A percentile compares a stretch with the other conserved stretches of the same genome.
Evolutionary conservation across 2,888 invertebrate species (phyloP).

Genomic region (Eupeodes latifasciatus): DNA sequence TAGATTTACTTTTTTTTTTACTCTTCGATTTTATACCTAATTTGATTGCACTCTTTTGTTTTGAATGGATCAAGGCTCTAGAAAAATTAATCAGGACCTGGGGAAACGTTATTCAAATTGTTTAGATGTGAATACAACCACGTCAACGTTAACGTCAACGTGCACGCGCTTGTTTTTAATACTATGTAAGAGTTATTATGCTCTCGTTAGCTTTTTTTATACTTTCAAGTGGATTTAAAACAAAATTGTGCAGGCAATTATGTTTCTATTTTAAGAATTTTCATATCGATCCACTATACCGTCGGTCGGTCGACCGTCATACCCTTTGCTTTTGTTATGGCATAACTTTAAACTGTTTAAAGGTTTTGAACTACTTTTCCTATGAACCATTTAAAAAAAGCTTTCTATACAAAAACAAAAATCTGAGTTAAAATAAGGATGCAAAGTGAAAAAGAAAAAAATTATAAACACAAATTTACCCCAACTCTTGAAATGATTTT

Average conservation of each 20-base stretch:
- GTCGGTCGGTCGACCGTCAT: neutral
- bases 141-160: no score
- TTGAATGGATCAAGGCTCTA: neutral
- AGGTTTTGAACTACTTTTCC: conserved; percentile 45
- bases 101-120: neutral
- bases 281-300: conserved; percentile 23
- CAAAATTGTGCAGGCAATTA: conserved; percentile 39
- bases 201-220: conserved; percentile 5
- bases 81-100: neutral
- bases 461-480: neutral
- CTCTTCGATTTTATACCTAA: no score
- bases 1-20: no score
- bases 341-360: conserved; percentile 31
- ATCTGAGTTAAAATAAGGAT: neutral
- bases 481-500: conserved; percentile 18
- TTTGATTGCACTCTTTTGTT: no score
- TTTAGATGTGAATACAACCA: neutral
- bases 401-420: neutral
- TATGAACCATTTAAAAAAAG: conserved; percentile 9
- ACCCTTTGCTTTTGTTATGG: conserved; percentile 1
- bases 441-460: neutral
- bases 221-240: conserved; percentile 5
- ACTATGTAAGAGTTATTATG: neutral
- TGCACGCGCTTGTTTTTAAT: neutral
- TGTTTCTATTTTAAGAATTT: conserved; percentile 40